Percentiles rank a stretch among this genome's conserved stretches.
Evolutionary conservation across 2,888 invertebrate genomes (phyloP).

Genomic region (Pecten maximus): DNA sequence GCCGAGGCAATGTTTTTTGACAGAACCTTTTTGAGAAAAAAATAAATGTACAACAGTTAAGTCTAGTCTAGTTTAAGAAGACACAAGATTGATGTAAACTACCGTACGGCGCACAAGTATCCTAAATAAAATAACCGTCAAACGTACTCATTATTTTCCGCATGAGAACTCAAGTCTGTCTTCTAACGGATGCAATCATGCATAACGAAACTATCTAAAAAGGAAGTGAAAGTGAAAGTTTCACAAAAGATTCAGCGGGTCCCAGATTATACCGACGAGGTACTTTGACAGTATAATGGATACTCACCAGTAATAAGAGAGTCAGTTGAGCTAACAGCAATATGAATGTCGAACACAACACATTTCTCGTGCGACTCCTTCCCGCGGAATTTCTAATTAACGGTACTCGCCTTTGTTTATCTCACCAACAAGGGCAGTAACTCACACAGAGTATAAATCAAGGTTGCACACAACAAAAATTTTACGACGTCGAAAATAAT

Average conservation of each 20-base stretch:
- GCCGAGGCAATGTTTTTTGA: too few relatives aligned
- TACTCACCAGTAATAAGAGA: neutral
- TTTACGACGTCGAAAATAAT: too few relatives aligned
- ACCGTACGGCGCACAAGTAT: neutral
- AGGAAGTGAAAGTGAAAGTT: neutral
- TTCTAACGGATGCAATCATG: neutral
- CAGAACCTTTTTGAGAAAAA: too few relatives aligned
- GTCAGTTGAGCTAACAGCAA: neutral
- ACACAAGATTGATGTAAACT: neutral
- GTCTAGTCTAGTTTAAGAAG: too few relatives aligned
- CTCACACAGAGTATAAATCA: neutral
- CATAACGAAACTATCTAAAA: neutral
- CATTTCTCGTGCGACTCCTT: neutral
- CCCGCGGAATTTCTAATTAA: conserved; percentile 31
- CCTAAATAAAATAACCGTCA: too few relatives aligned
- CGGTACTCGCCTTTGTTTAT: conserved; percentile 7
- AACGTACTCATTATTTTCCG: too few relatives aligned
- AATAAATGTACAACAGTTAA: too few relatives aligned
- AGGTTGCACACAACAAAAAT: neutral
- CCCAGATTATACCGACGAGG: neutral
- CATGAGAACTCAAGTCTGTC: neutral
- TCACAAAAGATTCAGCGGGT: neutral
- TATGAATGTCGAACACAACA: neutral
- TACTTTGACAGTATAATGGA: neutral
- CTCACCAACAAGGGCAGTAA: conserved; percentile 24